These are phyloP conservation scores for Falco naumanni DNA, from an alignment of 2,797 vertebrate genomes.

Conservation along the genomic window DNA sequence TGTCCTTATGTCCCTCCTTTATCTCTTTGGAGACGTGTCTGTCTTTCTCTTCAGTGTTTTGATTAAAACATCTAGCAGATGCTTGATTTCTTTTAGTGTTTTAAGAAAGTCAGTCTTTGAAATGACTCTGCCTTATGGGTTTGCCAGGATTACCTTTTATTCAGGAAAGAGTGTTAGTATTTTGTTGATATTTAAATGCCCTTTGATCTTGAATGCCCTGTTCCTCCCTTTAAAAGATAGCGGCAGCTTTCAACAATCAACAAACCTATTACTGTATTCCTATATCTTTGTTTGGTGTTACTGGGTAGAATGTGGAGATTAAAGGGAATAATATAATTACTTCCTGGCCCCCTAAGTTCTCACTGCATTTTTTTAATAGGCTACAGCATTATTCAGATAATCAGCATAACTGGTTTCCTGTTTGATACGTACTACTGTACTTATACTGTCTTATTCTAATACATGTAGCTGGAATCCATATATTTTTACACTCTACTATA, in stretches of 20 bases:
- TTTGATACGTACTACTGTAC: neutral
- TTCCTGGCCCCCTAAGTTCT: neutral
- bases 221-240: neutral
- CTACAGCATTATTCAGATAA: neutral
- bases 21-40: neutral
- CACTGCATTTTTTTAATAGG: neutral
- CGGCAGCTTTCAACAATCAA: neutral
- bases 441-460: neutral
- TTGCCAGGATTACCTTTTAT: neutral
- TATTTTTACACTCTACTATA: neutral
- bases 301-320: neutral
- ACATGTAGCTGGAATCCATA: neutral
- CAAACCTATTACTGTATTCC: neutral
- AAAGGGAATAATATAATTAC: neutral
- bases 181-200: neutral
- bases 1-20: neutral
- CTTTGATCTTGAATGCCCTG: neutral
- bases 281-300: neutral
- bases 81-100: neutral
- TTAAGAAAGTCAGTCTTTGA: neutral
- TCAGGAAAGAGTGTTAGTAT: neutral
- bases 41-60: neutral
- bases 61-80: neutral
- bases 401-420: rapidly evolving
- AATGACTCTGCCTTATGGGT: neutral